Base-by-base conservation (phyloP, 2,797 vertebrate genomes). In the Muraenolepis orangiensis region DNA sequence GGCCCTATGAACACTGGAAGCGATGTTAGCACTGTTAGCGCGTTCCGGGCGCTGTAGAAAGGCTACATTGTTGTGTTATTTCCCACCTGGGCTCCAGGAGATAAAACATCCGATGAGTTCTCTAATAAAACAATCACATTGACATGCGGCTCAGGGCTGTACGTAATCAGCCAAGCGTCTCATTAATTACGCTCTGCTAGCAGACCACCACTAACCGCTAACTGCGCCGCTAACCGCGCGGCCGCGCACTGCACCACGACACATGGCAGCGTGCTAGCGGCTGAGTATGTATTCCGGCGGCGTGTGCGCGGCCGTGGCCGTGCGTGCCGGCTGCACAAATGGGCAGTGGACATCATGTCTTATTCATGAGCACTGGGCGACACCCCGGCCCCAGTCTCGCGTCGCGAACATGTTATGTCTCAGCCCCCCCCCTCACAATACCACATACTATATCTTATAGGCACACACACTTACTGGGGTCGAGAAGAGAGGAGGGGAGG, bases 281-380 rank as follows among this genome's bases (percentile, higher is more conserved):
- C 40, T 14, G 40, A 18, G 4, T 42, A 76, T 75, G 69, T 77
- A 87, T 87, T 85, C 84, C 83, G 85, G 81, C 74, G 86, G 77
- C 82, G 87, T 84, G 46, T 89, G 87, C 86, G 76, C 82, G 82
- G 84, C 85, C 89, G 88, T 90, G 89, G 83, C 87, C 91, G 91
- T 90, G 90, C 91, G 89, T 93, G 91, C 87, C 92, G 92, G 91
- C 91, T 87, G 90, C 89, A n/a, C n/a, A 92, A 93, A 91, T 88
- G 88, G 90, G 87, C 90, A 88, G 82, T 81, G 80, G 81, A 75
- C 74, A 46, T 82, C 83, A 92, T 94, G 90, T 88, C 89, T 93
- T 91, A 93, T 92, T 92, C 92, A 93, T 93, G 90, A 92, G 90
- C 80, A 75, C 76, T 78, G 86, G 84, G 82, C 80, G 81, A 76